These are phyloP conservation scores for Philereme vetulata DNA, from an alignment of 2,888 invertebrate species.

Conservation along the genomic window DNA sequence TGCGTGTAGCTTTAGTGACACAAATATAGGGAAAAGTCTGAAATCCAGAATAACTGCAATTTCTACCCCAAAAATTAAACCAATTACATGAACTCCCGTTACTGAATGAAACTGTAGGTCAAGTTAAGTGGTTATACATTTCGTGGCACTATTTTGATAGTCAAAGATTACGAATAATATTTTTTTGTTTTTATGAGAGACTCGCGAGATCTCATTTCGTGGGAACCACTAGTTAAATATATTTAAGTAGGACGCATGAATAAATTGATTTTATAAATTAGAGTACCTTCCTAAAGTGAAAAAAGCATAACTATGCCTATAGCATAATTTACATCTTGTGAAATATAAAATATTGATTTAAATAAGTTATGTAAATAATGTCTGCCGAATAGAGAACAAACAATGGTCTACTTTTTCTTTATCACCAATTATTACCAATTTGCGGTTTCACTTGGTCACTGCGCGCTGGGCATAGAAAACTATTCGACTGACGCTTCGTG, in stretches of 20 bases:
- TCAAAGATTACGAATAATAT: too few relatives aligned
- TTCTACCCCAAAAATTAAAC: too few relatives aligned
- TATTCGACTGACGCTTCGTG: neutral
- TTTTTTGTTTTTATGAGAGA: too few relatives aligned
- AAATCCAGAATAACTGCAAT: too few relatives aligned
- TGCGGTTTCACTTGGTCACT: slow-evolving; percentile 29
- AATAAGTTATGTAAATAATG: slow-evolving; percentile 41
- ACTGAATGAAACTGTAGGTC: too few relatives aligned
- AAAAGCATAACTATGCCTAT: neutral
- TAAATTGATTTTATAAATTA: slow-evolving; percentile 19
- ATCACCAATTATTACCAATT: slow-evolving; percentile 43
- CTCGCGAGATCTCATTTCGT: too few relatives aligned
- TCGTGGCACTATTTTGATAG: too few relatives aligned
- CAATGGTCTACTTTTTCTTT: slow-evolving; percentile 53
- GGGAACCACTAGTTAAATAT: too few relatives aligned
- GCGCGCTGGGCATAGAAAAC: slow-evolving; percentile 25
- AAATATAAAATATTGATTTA: slow-evolving; percentile 10
- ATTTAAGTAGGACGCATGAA: slow-evolving; percentile 15
- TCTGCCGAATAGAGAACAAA: slow-evolving; percentile 39
- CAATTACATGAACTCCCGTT: too few relatives aligned
- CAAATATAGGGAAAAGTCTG: too few relatives aligned
- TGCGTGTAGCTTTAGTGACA: too few relatives aligned
- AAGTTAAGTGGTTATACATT: too few relatives aligned
- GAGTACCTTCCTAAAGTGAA: neutral
- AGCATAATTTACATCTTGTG: neutral